phyloP scores from a whole-genome alignment of 2,888 invertebrate genomes.

The Patella ulyssiponensis region DNA sequence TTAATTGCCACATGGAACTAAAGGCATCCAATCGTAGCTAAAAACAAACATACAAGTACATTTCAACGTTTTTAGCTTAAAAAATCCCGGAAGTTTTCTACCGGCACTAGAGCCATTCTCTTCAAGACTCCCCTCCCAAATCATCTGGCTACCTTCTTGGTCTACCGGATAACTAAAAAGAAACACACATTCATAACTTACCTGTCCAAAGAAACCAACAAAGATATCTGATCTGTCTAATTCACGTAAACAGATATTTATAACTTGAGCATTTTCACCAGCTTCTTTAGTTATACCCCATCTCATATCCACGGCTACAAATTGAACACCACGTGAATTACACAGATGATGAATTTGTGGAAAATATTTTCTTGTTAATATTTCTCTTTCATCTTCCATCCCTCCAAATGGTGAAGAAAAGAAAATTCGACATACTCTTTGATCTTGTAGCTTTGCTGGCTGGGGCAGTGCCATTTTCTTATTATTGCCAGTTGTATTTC shows the following conservation, averaged over 20 bases:
- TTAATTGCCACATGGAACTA: no score
- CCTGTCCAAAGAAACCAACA: constrained; percentile 68
- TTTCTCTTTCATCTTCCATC: constrained; percentile 69
- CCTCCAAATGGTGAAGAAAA: constrained; percentile 71
- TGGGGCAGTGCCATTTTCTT: background rate
- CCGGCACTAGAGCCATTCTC: no score
- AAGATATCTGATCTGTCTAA: constrained; percentile 68
- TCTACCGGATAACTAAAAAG: background rate
- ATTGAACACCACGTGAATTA: constrained; percentile 57
- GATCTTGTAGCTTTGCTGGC: constrained; percentile 50
- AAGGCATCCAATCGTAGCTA: no score
- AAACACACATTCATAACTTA: constrained; percentile 23
- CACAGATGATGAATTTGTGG: constrained; percentile 63
- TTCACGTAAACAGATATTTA: constrained; percentile 66
- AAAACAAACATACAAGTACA: no score
- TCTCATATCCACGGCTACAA: constrained; percentile 67
- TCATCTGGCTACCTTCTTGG: no score
- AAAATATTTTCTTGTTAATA: constrained; percentile 62
- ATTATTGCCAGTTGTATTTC: background rate
- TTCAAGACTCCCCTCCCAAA: no score
- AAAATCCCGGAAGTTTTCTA: no score
- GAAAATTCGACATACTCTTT: constrained; percentile 60
- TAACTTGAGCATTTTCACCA: constrained; percentile 58
- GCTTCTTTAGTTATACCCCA: constrained; percentile 69
- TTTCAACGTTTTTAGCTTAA: no score